Base-by-base conservation (phyloP, 1,140 invertebrate genomes). In the Caenorhabditis latens region DNA sequence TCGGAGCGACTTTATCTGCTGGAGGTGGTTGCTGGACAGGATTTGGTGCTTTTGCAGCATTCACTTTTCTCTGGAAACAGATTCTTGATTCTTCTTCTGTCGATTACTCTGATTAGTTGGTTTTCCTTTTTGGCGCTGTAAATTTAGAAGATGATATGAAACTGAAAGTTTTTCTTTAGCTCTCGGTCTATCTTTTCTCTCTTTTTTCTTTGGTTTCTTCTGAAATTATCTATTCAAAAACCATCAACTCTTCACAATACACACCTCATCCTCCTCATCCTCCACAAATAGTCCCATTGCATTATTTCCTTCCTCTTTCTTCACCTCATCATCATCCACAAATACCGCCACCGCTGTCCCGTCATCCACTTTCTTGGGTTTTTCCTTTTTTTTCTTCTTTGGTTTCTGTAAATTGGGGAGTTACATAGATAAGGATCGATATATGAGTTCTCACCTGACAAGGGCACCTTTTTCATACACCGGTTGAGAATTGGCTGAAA, bases 111-210 rank as follows among this genome's bases (percentile, higher is more conserved):
- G 61, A 19, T 19, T 58, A 4, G 5, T 21, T 40, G 61, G 19
- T 32, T 63, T 63, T 21, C n/a, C 19, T 63, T 63, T 63, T 32
- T 63, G 61, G 24, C 61, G 61, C 61, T 63, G 61, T 11, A 63
- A 58, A 3, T 14, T 32, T 32, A 32, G 32, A 32, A 32, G 2
- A 32, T 2, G 32, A 1, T 32, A 32, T 1, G 32, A 32, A 0
- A 32, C 32, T 32, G 32, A 32, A 32, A 32, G 32, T 32, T 2
- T 32, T 32, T n/a, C n/a, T n/a, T n/a, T n/a, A 9, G 13, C 21
- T 75, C 40, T 75, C 24, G 19, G 21, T 5, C 8, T 21, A 21
- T 63, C 16, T 46, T 83, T 83, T 55, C 21, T 14, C 48, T 42
- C 50, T 24, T 57, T 83, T 43, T 61, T 57, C 53, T 24, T 55